Evolutionary conservation across 1,140 invertebrate genomes (phyloP).

Genomic region (Drosophila biarmipes): DNA sequence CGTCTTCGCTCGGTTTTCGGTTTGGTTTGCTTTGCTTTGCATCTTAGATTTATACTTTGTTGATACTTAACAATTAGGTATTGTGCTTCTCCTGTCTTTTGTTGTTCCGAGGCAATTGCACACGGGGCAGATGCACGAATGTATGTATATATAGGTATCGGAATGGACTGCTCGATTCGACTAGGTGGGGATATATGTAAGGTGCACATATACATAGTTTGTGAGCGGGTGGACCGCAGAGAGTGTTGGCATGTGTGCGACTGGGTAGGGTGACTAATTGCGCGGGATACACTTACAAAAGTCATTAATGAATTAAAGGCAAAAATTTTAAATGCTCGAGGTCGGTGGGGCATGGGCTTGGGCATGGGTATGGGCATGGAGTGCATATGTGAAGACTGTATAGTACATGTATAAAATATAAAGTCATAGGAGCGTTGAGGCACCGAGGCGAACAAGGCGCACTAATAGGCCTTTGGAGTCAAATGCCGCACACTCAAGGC

Average conservation of each 20-base stretch:
- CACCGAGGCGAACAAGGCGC: constrained; percentile 56
- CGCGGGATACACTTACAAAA: constrained; percentile 1
- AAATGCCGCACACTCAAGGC: constrained; percentile 69
- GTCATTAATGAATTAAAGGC: constrained; percentile 32
- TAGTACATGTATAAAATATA: constrained; percentile 5
- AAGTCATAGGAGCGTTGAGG: constrained; percentile 57
- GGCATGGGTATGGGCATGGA: no score
- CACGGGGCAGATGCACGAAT: neutral
- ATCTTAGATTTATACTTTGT: constrained; percentile 79
- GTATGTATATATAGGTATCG: neutral
- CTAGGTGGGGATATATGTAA: neutral
- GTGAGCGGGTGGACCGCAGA: constrained; percentile 4
- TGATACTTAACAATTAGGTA: constrained; percentile 82
- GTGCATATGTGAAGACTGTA: neutral
- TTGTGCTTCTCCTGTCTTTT: constrained; percentile 61
- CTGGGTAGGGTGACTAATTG: constrained; percentile 1
- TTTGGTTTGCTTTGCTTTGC: constrained; percentile 38
- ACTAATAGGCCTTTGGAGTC: constrained; percentile 68
- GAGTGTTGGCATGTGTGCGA: constrained; percentile 1
- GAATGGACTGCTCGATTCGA: constrained; percentile 1
- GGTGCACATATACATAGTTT: neutral
- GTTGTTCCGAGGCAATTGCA: constrained; percentile 24
- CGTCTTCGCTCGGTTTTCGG: constrained; percentile 26
- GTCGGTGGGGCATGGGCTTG: constrained; percentile 23
- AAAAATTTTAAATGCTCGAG: constrained; percentile 45